These are phyloP conservation scores for Ptilodon capucinus DNA, from an alignment of 2,888 invertebrate genomes.

Conservation along the genomic window DNA sequence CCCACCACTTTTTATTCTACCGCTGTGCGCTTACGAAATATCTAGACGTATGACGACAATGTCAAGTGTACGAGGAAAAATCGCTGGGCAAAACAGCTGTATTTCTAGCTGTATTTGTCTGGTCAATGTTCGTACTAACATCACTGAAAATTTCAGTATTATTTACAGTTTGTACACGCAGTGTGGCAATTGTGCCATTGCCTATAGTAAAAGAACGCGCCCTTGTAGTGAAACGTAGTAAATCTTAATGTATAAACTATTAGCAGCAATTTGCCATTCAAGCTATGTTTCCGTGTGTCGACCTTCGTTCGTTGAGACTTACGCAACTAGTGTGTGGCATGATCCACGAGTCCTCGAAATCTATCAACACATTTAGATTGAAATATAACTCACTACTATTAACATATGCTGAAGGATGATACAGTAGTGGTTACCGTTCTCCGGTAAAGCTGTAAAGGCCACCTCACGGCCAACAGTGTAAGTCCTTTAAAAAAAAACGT, in stretches of 20 bases:
- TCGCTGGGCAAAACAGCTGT: no score
- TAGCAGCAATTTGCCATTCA: constrained; percentile 55
- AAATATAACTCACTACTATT: neutral
- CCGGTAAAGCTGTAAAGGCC: no score
- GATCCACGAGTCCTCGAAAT: constrained; percentile 41
- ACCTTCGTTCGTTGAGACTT: constrained; percentile 52
- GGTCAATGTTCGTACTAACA: no score
- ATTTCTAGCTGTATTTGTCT: no score
- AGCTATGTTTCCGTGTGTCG: constrained; percentile 59
- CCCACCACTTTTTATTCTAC: constrained; percentile 24
- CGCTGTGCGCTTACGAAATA: constrained; percentile 53
- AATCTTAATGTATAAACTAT: constrained; percentile 29
- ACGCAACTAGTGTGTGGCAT: constrained; percentile 55
- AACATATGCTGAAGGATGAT: no score
- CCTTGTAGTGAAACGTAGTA: constrained; percentile 5
- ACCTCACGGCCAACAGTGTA: no score
- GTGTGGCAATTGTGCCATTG: no score
- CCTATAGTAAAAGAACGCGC: constrained; percentile 9
- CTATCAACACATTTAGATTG: constrained; percentile 6
- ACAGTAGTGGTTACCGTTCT: no score
- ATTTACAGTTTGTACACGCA: constrained; percentile 14
- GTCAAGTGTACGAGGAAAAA: constrained; percentile 71
- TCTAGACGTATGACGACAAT: constrained; percentile 47
- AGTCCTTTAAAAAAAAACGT: no score
- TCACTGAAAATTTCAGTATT: no score